A percentile compares a stretch with the other conserved stretches of the same genome.
Conservation (phyloP, 2,113 vertebrate species). For the Mormyrus iriodes region DNA sequence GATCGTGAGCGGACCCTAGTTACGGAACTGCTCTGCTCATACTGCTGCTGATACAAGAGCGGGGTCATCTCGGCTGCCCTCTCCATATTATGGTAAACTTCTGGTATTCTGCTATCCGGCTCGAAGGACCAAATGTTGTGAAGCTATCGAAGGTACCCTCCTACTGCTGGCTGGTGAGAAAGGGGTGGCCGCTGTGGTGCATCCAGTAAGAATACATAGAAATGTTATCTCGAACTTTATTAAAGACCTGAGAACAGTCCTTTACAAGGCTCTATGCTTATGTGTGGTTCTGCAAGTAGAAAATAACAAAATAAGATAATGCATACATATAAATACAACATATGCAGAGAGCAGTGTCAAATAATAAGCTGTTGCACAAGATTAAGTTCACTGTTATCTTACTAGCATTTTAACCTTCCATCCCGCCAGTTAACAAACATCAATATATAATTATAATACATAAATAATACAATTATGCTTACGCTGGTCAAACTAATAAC, state of each 20-base stretch:
- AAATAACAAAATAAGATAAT: no score
- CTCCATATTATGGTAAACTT: not conserved
- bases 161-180: not conserved
- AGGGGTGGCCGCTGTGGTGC: not conserved
- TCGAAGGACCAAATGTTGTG: not conserved
- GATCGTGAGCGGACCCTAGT: not conserved
- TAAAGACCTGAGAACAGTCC: not conserved
- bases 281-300: no score
- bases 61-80: not conserved
- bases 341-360: not conserved
- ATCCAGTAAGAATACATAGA: not conserved
- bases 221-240: not conserved
- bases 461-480: no score
- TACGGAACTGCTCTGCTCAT: not conserved
- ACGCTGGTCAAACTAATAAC: no score
- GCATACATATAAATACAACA: no score
- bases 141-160: not conserved
- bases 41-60: not conserved
- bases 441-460: no score
- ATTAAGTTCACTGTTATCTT: not conserved
- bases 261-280: no score
- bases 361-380: not conserved
- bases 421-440: no score
- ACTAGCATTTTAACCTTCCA: no score
- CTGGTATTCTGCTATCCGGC: not conserved